Evolutionary conservation across 2,888 invertebrate genomes (phyloP).

Genomic region (Quadroppia sp.): DNA sequence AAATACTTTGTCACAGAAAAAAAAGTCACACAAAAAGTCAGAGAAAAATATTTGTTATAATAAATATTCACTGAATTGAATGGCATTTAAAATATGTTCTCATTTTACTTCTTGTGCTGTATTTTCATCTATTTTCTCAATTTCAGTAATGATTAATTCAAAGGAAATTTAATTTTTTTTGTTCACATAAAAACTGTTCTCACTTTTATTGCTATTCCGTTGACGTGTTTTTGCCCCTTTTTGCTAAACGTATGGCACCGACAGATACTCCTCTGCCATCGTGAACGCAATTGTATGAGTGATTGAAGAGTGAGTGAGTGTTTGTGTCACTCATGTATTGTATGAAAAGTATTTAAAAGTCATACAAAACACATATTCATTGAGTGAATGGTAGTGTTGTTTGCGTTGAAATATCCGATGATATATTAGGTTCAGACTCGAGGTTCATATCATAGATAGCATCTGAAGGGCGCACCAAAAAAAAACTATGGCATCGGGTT

Average conservation of each 20-base stretch:
- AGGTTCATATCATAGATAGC: constrained; percentile 19
- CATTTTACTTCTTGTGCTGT: not conserved
- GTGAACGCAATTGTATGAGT: not conserved
- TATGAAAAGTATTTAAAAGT: not conserved
- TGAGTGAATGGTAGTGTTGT: not conserved
- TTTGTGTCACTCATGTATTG: not conserved
- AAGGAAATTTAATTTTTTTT: not conserved
- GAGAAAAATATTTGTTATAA: no score
- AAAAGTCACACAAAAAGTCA: no score
- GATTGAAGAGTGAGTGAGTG: not conserved
- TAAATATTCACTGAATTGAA: not conserved
- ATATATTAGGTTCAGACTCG: constrained; percentile 18
- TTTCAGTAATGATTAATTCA: constrained; percentile 2
- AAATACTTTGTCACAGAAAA: no score
- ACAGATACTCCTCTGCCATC: not conserved
- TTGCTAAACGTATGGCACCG: no score
- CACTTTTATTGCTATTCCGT: not conserved
- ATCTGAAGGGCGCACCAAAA: not conserved
- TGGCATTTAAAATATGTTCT: constrained; percentile 16
- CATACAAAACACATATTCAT: not conserved
- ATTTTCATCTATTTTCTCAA: not conserved
- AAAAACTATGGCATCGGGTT: constrained; percentile 20
- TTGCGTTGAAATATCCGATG: constrained; percentile 26
- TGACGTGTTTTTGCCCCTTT: no score
- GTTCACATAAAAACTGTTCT: not conserved